A percentile compares a stretch with the other conserved stretches of the same genome.
These are phyloP conservation scores for Mus spicilegus DNA, from an alignment of 2,113 vertebrate genomes.

Conservation along the genomic window DNA sequence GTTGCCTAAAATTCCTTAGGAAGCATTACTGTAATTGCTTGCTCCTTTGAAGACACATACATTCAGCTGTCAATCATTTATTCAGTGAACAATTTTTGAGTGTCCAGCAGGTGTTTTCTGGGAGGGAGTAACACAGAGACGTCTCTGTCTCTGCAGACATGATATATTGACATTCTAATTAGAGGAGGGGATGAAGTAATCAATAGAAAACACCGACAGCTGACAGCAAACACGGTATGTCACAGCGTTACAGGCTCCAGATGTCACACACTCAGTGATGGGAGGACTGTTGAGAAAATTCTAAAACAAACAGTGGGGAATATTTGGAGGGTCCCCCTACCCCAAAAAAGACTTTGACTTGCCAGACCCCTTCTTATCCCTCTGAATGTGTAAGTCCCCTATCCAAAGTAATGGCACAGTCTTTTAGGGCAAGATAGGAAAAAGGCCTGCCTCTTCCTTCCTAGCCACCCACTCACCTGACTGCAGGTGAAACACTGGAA, in stretches of 20 bases:
- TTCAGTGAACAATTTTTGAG: constrained; percentile 25
- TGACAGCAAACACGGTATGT: neutral
- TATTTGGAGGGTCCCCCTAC: neutral
- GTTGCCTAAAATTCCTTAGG: neutral
- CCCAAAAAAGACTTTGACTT: neutral
- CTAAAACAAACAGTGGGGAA: neutral
- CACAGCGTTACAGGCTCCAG: neutral
- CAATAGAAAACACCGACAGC: neutral
- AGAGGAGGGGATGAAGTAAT: neutral
- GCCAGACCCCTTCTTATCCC: neutral
- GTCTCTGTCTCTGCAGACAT: neutral
- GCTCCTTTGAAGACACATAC: neutral
- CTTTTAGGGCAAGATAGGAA: neutral
- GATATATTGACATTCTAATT: neutral
- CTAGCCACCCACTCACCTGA: neutral
- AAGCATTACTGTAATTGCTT: neutral
- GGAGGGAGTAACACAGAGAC: neutral
- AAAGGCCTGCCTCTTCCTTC: neutral
- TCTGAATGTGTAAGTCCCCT: neutral
- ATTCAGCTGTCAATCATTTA: neutral
- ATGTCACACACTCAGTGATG: neutral
- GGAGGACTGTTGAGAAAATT: neutral
- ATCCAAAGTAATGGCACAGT: neutral
- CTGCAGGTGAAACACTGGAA: neutral
- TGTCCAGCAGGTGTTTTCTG: neutral